A percentile compares a stretch with the other conserved stretches of the same genome.
These are phyloP conservation scores for Chydorus sphaericus DNA, from an alignment of 2,888 invertebrate genomes.

Conservation along the genomic window DNA sequence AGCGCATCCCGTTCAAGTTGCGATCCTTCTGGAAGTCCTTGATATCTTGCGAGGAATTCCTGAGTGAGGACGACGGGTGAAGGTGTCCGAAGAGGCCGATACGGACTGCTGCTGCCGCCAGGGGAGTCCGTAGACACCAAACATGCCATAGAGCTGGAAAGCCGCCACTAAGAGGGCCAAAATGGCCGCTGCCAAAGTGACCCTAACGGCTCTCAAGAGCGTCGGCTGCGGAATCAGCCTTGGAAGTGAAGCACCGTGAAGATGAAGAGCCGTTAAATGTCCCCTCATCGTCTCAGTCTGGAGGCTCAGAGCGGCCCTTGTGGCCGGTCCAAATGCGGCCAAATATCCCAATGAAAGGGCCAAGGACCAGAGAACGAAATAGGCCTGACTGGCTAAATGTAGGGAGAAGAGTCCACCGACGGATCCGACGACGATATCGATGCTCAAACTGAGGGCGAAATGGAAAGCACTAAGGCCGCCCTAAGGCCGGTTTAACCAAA, in stretches of 20 bases:
- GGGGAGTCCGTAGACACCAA: slow-evolving; percentile 37
- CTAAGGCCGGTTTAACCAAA: slow-evolving; percentile 51
- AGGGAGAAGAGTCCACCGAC: slow-evolving; percentile 19
- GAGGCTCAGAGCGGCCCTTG: slow-evolving; percentile 11
- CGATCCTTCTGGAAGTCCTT: neutral
- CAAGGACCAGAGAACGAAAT: slow-evolving; percentile 71
- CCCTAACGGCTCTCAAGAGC: slow-evolving; percentile 72
- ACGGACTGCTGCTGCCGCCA: slow-evolving; percentile 15
- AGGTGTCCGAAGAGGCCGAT: neutral
- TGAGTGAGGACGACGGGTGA: neutral
- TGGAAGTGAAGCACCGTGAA: slow-evolving; percentile 22
- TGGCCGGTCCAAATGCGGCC: slow-evolving; percentile 16
- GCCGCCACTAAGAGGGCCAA: slow-evolving; percentile 68
- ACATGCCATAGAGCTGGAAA: slow-evolving; percentile 67
- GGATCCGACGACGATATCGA: slow-evolving; percentile 45
- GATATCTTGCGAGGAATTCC: slow-evolving; percentile 8
- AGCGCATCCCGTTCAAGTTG: slow-evolving; percentile 12
- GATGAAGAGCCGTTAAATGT: slow-evolving; percentile 26
- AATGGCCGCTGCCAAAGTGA: slow-evolving; percentile 72
- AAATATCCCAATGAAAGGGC: slow-evolving; percentile 71
- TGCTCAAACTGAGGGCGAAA: slow-evolving; percentile 59
- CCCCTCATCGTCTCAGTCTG: slow-evolving; percentile 26
- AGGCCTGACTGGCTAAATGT: slow-evolving; percentile 45
- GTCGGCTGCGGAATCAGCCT: slow-evolving; percentile 30
- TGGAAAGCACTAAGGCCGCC: slow-evolving; percentile 62